These are phyloP conservation scores for Emmelina monodactyla DNA, from an alignment of 2,888 invertebrate species.

Conservation along the genomic window DNA sequence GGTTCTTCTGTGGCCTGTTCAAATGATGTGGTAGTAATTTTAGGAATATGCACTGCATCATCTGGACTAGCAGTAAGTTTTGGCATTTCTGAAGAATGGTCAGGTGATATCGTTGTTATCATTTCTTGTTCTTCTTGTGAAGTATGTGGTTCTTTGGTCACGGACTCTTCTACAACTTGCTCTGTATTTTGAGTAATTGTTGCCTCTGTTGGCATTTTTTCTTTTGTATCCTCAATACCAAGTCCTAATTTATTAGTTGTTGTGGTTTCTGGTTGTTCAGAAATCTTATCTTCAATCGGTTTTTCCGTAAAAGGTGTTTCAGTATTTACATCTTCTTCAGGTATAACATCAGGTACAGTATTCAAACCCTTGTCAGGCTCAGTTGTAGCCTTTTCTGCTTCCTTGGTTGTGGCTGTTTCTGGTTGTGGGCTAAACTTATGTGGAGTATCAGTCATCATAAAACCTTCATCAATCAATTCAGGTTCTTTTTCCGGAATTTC, in stretches of 20 bases:
- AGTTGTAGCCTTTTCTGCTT: constrained; percentile 19
- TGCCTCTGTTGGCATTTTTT: constrained; percentile 1
- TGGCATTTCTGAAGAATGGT: too few species aligned
- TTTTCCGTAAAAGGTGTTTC: constrained; percentile 14
- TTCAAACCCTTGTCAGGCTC: constrained; percentile 34
- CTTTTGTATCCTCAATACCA: constrained; percentile 1
- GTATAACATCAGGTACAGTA: constrained; percentile 28
- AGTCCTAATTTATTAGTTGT: constrained; percentile 2
- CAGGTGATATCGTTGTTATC: not conserved
- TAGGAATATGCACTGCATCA: too few species aligned
- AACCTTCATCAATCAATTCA: constrained; percentile 7
- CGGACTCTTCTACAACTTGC: too few species aligned
- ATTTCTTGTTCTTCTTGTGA: too few species aligned
- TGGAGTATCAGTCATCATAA: constrained; percentile 5
- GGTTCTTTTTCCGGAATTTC: constrained; percentile 13
- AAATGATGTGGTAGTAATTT: not conserved
- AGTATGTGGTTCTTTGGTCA: too few species aligned
- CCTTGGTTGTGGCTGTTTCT: constrained; percentile 17
- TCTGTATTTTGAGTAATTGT: not conserved
- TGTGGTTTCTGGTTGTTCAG: constrained; percentile 5
- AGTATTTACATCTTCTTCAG: constrained; percentile 21
- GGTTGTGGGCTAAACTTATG: not conserved
- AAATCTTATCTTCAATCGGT: constrained; percentile 1
- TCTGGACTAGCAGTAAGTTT: too few species aligned
- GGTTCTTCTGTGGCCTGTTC: not conserved